phyloP scores from a whole-genome alignment of 2,888 invertebrate genomes.

The Digitonthophagus gazella region DNA sequence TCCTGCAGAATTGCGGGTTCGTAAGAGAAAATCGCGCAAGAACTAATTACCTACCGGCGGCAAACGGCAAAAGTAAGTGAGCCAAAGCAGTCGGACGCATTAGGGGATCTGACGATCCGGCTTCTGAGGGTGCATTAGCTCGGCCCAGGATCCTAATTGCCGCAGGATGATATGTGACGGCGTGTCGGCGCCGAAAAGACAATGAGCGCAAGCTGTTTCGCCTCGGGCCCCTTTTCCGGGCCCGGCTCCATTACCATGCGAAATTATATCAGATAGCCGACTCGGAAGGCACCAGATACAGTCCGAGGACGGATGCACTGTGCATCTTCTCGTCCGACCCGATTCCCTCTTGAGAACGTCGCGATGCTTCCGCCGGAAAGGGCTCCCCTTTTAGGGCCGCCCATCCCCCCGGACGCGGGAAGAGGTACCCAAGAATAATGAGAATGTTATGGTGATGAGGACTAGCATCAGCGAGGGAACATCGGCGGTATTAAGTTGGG shows the following conservation, averaged over 20 bases:
- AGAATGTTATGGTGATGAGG: constrained; percentile 52
- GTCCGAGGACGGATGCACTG: neutral
- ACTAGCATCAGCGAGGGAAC: neutral
- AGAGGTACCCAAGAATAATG: constrained; percentile 45
- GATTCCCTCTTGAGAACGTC: neutral
- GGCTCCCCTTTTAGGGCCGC: no score
- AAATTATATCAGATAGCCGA: constrained; percentile 14
- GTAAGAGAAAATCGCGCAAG: neutral
- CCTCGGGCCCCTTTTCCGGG: constrained; percentile 1
- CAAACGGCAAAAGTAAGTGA: neutral
- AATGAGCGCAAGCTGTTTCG: constrained; percentile 14
- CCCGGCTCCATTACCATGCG: constrained; percentile 7
- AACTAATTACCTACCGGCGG: neutral
- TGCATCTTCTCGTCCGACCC: neutral
- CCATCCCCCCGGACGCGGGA: neutral
- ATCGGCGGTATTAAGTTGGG: neutral
- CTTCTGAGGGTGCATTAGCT: neutral
- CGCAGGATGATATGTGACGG: constrained; percentile 12
- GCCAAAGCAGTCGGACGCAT: neutral
- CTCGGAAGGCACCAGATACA: neutral
- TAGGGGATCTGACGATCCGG: neutral
- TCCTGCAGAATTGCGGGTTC: neutral
- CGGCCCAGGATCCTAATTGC: neutral
- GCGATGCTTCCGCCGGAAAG: neutral
- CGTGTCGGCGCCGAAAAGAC: constrained; percentile 1